Conservation (phyloP, 2,888 invertebrate genomes). For the Pachymerium ferrugineum region DNA sequence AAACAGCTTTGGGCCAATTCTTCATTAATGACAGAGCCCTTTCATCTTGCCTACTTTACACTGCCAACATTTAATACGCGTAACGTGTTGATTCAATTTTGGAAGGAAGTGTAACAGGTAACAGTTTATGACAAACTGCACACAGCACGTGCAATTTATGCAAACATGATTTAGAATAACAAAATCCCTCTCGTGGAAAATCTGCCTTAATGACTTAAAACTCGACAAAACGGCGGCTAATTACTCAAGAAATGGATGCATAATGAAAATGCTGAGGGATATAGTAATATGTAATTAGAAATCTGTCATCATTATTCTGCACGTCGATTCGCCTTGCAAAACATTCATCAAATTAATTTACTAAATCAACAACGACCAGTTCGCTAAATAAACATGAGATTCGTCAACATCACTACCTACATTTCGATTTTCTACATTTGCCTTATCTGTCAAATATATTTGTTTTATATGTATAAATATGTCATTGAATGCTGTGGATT, state of each 20-base stretch:
- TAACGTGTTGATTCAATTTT: background rate
- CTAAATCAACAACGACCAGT: conserved; percentile 7
- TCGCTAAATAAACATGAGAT: background rate
- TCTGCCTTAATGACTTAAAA: background rate
- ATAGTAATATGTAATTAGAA: background rate
- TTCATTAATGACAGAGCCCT: background rate
- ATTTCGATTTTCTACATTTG: background rate
- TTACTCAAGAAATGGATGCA: background rate
- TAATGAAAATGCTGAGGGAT: background rate
- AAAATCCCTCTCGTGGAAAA: background rate
- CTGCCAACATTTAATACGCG: background rate
- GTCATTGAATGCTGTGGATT: background rate
- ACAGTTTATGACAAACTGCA: background rate
- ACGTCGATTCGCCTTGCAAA: background rate
- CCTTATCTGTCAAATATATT: background rate
- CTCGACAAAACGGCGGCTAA: background rate
- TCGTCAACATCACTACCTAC: background rate
- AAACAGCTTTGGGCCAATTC: background rate
- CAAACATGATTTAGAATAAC: background rate
- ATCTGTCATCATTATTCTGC: conserved; percentile 6
- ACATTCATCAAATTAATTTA: conserved; percentile 12
- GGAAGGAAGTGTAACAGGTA: background rate
- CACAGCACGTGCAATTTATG: background rate
- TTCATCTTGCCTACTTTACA: background rate
- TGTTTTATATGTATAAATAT: too few relatives aligned